Base-by-base conservation (phyloP, 2,888 invertebrate species). In the Iphiclides podalirius region DNA sequence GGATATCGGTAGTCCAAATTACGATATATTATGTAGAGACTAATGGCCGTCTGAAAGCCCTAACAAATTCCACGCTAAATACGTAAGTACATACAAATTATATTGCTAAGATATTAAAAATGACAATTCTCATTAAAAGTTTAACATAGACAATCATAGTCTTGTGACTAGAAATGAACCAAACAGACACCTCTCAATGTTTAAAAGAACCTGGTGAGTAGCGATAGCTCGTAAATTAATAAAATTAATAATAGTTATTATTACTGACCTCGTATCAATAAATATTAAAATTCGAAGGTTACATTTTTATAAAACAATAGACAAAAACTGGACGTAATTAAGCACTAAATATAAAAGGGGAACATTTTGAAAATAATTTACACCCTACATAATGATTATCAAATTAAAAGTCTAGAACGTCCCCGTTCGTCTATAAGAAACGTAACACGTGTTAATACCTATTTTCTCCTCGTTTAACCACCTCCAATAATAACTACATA, bases 241-340 rank as follows among this genome's bases (percentile, higher is more conserved):
- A 72, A 79, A 63, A 68, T n/a, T n/a, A n/a, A 66, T 70, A 72
- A 72, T 64, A 71, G 66, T 71, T 79, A 79, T 60, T 69, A 63
- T 77, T 84, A 85, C 84, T 87, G 85, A 85, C 85, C 85, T 78
- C 78, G 74, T 82, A 81, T 80, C 73, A 81, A 85, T 83, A 84
- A 83, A 83, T 83, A 83, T 78, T 78, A 77, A 70, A 75, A 77
- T 75, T 78, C 71, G 74, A 77, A 79, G 75, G 74, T 76, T 75
- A 77, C 66, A 76, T 72, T 72, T 69, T 66, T 67, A 77, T 76
- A 66, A 80, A 81, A 79, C 73, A 82, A 80, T 70, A 75, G 72
- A 75, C 68, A 65, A 76, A 33, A 39, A 75, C 66, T 80, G 83
- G 80, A 83, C 83, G 81, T 82, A 74, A 80, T 75, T 78, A 82